These are phyloP conservation scores for Pangasius macronema DNA, from an alignment of 2,797 vertebrate species.

Conservation along the genomic window DNA sequence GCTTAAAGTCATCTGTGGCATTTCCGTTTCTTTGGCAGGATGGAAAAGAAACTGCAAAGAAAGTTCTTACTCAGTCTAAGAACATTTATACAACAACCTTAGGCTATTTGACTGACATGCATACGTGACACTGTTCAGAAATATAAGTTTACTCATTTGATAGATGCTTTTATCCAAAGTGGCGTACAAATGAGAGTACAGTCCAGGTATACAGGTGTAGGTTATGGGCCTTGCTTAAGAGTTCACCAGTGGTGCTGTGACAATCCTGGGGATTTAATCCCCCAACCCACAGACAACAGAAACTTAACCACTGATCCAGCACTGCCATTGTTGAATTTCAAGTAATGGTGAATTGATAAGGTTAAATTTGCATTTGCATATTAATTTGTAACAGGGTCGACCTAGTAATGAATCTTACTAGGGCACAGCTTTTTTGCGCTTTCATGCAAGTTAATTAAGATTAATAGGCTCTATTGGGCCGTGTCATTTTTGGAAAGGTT, in stretches of 20 bases:
- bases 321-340: not conserved
- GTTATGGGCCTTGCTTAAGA: not conserved
- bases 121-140: not conserved
- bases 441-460: not conserved
- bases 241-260: not conserved
- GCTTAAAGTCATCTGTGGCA: slow-evolving; percentile 30
- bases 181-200: not conserved
- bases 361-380: not conserved
- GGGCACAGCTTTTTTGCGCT: not conserved
- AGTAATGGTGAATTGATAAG: not conserved
- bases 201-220: not conserved
- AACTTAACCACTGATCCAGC: not conserved
- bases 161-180: not conserved
- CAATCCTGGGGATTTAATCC: not conserved
- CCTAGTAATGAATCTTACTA: not conserved
- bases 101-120: not conserved
- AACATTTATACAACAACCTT: not conserved
- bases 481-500: not conserved
- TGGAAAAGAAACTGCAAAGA: not conserved
- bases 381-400: not conserved
- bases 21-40: slow-evolving; percentile 24
- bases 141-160: not conserved
- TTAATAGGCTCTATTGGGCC: not conserved
- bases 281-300: not conserved
- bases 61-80: not conserved